Base-by-base conservation (phyloP, 2,888 invertebrate species). In the Rhamphomyia laevipes region DNA sequence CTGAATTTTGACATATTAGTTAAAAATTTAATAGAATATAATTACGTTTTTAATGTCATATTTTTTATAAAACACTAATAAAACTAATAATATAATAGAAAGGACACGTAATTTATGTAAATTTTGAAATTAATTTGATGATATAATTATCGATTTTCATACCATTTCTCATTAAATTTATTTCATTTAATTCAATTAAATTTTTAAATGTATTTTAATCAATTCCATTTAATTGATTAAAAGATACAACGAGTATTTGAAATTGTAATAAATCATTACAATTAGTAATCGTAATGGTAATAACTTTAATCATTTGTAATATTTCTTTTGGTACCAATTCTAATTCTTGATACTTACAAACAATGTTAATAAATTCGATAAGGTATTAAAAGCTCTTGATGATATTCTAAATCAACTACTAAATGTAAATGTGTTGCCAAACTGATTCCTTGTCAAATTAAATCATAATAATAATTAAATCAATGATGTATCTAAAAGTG, bases 251-350 rank as follows among this genome's bases (percentile, higher is more conserved):
- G 54, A 90, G 75, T 55, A 82, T 78, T 71, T 88, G 83, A 56
- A 93, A 72, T 53, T 81, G 81, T 56, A 80, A 80, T 54, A 93
- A 74, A 67, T 90, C 87, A 13, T 75, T 67, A 42, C 87, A 71
- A 93, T 92, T 37, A 93, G 72, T 48, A 82, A 67, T 49, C 84
- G n/a, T n/a, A n/a, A n/a, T n/a, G n/a, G 75, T 48, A 88, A 74
- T 51, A 82, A 78, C 57, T 78, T 78, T 46, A 93, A 72, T 30
- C 89, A 88, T n/a, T 65, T 84, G 82, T 53, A 93, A 74, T 54
- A 91, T 77, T 66, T 92, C 91, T 65, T 85, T 83, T 15, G 90
- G 89, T 60, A 93, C 71, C 55, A 85, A 73, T 66, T 88, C 86
- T 58, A 93, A 73, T 64, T 86, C 84, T 92, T 92, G 58, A 82